phyloP scores from a whole-genome alignment of 1,140 invertebrate genomes.

The Rhagoletis pomonella region DNA sequence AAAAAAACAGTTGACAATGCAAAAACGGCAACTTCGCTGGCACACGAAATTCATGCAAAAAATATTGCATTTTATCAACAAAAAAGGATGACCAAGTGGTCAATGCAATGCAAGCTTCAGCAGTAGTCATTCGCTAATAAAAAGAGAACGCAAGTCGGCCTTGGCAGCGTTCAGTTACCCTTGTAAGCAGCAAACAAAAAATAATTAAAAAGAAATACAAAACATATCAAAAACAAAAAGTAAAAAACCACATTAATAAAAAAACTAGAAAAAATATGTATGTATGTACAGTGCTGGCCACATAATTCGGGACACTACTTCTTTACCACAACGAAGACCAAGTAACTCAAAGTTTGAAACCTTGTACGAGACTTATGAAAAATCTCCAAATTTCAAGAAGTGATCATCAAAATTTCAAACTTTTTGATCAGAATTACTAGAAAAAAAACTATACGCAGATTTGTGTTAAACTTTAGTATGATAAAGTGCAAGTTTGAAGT shows the following conservation, averaged over 20 bases:
- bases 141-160: not conserved
- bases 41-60: not conserved
- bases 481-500: no score
- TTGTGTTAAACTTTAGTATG: no score
- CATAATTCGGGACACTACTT: no score
- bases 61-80: not conserved
- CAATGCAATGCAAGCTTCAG: not conserved
- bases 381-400: no score
- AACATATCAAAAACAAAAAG: not conserved
- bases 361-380: no score
- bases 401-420: no score
- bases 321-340: no score
- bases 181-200: slow-evolving; percentile 19
- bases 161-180: slow-evolving; percentile 23
- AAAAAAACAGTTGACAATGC: no score
- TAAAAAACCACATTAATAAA: not conserved
- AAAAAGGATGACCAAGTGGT: slow-evolving; percentile 13
- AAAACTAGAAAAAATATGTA: not conserved
- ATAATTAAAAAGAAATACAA: not conserved
- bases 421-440: no score
- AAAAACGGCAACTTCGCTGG: not conserved
- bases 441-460: no score
- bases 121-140: not conserved
- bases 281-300: no score
- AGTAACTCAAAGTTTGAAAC: no score